Base-by-base conservation (phyloP, 2,797 vertebrate species). In the Cossypha polioptera region DNA sequence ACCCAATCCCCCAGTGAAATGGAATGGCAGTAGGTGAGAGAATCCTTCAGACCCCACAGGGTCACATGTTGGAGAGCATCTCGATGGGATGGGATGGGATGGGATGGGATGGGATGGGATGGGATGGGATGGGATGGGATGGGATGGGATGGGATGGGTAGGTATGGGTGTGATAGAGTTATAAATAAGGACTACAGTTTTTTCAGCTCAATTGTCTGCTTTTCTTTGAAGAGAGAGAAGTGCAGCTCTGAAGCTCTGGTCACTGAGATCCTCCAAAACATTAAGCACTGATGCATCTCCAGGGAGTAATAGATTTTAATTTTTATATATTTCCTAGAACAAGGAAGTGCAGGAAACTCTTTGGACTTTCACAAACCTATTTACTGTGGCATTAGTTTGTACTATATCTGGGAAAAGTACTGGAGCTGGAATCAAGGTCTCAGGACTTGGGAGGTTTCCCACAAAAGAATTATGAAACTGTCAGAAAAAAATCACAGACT, bases 381-480 rank as follows among this genome's bases (percentile, higher is more conserved):
- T 76, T 77, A 35, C 35, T 42, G 21, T 42, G 28, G 8, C 16
- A 66, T 73, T 78, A 20, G 10, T 73, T 92, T 89, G 58, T 48
- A 62, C 28, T 78, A 3, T 82, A 78, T 85, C 47, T 91, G 59
- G 81, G 67, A 85, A 94, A 92, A 94, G 72, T 57, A 79, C 38
- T 86, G 72, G 65, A 90, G 14, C 11, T 76, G 31, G 42, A 94
- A 74, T 90, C 72, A 67, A n/a, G 8, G 13, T 77, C 54, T 83
- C 50, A 54, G 87, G 72, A 57, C 78, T 83, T 86, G 72, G 78
- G 87, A 89, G n/a, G 19, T 82, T 96, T 93, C 81, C 95, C 72
- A 67, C 16, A 85, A 40, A 89, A 87, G 74, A 82, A 35, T 94
- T 94, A 91, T 40, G 82, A 92, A 96, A 90, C 68, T 83, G 90